Conservation (phyloP, 2,113 vertebrate genomes). For the Scartelaos histophorus region DNA sequence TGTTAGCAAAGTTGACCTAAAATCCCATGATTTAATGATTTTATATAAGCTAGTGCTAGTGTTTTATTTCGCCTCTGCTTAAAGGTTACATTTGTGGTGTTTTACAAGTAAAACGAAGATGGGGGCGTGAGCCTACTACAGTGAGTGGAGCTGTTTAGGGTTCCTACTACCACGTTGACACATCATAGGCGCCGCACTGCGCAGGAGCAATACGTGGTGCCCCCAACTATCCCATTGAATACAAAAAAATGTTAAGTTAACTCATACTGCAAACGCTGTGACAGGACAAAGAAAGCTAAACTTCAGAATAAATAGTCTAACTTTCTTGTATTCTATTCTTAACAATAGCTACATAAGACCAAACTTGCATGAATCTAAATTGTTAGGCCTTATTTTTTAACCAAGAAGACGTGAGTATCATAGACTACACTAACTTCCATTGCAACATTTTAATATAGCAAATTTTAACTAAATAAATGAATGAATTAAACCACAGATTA, state of each 20-base stretch:
- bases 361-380: too few species aligned
- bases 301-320: not conserved
- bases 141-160: slow-evolving; percentile 21
- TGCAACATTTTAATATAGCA: too few species aligned
- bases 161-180: slow-evolving; percentile 78
- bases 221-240: slow-evolving; percentile 47
- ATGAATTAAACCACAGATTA: too few species aligned
- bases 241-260: slow-evolving; percentile 18
- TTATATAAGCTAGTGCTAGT: not conserved
- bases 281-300: slow-evolving; percentile 15
- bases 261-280: accelerated
- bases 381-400: too few species aligned
- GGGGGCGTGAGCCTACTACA: not conserved
- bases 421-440: too few species aligned
- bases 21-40: not conserved
- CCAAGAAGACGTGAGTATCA: too few species aligned
- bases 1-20: slow-evolving; percentile 4
- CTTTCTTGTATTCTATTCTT: too few species aligned
- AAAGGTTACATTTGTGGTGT: not conserved
- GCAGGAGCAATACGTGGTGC: slow-evolving; percentile 70
- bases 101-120: not conserved
- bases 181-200: slow-evolving; percentile 57
- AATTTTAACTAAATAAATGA: too few species aligned
- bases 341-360: too few species aligned
- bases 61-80: not conserved